Base-by-base conservation (phyloP, 2,888 invertebrate species). In the Ceriagrion tenellum region DNA sequence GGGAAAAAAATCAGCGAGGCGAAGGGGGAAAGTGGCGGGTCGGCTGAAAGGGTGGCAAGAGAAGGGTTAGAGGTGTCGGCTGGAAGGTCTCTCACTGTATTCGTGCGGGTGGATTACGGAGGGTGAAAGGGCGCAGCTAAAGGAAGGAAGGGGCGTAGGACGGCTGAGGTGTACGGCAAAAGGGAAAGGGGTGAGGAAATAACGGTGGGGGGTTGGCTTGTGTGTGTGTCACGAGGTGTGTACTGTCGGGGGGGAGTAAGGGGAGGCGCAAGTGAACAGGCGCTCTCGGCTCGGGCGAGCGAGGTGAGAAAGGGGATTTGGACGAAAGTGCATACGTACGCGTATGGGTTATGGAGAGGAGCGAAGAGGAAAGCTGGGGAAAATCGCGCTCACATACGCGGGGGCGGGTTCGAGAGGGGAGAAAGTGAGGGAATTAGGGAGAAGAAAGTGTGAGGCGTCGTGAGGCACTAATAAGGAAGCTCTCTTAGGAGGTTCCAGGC, bases 31-130 rank as follows among this genome's bases (percentile, higher is more conserved):
- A 81, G 81, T 26, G 35, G 35, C 35, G 35, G 81, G 81, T 81
- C 81, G 81, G 81, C 81, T 59, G 81, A 35, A 93, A 55, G 69
- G 93, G 23, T 63, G n/a, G 93, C n/a, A 47, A 40, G 47, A 69
- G 47, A 93, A 30, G 91, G 91, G 63, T 91, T 91, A 63, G 55
- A 91, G 91, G 91, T 93, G 69, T 93, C 55, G 69, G 93, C 69
- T 93, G 93, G 40, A 69, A 59, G 63, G 63, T 40, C 89, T 89
- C 59, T 59, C 59, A 10, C 59, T 59, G 93, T 63, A 74, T 74
- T 40, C 47, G 93, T 63, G 91, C 40, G 91, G 91, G 91, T 91
- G 91, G 91, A 69, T 93, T 93, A 93, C 47, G 23, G 35, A 93
- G 47, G 93, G 69, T 89, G 89, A 89, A 89, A 89, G 89, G 89